Conservation (phyloP, 1,140 invertebrate genomes). For the Brachionus rotundiformis region DNA sequence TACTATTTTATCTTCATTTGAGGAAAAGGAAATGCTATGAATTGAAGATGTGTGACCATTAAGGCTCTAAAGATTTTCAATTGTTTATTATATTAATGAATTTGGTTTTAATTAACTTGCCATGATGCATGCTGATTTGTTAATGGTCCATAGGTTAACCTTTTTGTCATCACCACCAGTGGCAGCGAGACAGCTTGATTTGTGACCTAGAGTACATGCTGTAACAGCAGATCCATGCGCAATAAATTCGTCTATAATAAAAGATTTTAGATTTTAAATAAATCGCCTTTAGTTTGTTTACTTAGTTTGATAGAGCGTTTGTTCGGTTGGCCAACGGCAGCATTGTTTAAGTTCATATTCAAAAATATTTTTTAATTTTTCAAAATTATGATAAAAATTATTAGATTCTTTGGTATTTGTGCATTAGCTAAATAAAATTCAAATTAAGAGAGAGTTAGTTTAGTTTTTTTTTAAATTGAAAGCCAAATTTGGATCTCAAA, state of each 20-base stretch:
- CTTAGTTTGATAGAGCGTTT: conserved; percentile 28
- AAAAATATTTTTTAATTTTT: conserved; percentile 22
- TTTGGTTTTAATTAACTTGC: conserved; percentile 66
- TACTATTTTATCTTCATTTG: conserved; percentile 89
- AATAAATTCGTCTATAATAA: conserved; percentile 79
- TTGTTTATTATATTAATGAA: conserved; percentile 42
- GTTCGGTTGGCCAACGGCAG: conserved; percentile 10
- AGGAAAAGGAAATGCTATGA: conserved; percentile 89
- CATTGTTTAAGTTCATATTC: conserved; percentile 37
- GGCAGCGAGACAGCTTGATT: conserved; percentile 85
- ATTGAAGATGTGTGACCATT: conserved; percentile 86
- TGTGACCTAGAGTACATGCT: conserved; percentile 83
- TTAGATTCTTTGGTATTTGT: not conserved
- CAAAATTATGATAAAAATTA: conserved; percentile 27
- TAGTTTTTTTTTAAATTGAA: conserved; percentile 17
- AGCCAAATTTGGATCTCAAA: not conserved
- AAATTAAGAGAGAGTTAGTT: conserved; percentile 18
- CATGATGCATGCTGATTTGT: conserved; percentile 91
- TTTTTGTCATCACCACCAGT: conserved; percentile 96
- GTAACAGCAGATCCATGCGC: conserved; percentile 85
- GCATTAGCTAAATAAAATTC: conserved; percentile 5
- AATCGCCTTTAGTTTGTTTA: not conserved
- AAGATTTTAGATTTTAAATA: too few relatives aligned
- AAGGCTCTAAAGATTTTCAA: too few relatives aligned
- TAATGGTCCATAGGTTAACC: conserved; percentile 94